Percentiles rank a stretch among this genome's conserved stretches.
These are phyloP conservation scores for Cyaniris semiargus DNA, from an alignment of 2,888 invertebrate species.

Conservation along the genomic window DNA sequence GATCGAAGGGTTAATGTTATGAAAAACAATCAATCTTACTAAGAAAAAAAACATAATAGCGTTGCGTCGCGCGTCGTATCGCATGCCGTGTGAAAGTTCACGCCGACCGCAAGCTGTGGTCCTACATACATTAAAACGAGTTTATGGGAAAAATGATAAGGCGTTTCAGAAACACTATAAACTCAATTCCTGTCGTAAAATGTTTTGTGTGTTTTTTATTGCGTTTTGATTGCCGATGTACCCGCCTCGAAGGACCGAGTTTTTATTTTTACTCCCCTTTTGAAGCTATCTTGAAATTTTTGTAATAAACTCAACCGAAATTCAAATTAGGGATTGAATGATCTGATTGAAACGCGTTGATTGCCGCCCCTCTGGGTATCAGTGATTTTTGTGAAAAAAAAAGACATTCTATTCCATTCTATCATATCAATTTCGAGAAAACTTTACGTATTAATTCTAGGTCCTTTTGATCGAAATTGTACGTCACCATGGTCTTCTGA, in stretches of 20 bases:
- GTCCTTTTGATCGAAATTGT: too few species aligned
- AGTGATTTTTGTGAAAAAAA: not conserved
- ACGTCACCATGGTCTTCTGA: too few species aligned
- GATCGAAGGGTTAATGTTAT: too few species aligned
- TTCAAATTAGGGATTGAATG: slow-evolving; percentile 19
- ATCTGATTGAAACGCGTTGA: not conserved
- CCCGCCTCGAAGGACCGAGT: slow-evolving; percentile 30
- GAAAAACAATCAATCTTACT: too few species aligned
- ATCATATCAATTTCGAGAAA: not conserved
- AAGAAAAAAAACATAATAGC: not conserved
- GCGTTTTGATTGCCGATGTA: slow-evolving; percentile 40
- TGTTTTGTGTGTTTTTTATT: slow-evolving; percentile 43
- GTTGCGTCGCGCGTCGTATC: not conserved
- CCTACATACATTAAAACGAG: slow-evolving; percentile 53
- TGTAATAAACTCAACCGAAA: not conserved
- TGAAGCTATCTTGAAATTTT: slow-evolving; percentile 27
- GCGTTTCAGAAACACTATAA: slow-evolving; percentile 63
- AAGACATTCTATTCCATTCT: too few species aligned
- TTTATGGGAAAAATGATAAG: slow-evolving; percentile 70
- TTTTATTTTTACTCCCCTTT: slow-evolving; percentile 28
- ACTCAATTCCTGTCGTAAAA: slow-evolving; percentile 51
- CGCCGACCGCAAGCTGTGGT: slow-evolving; percentile 32
- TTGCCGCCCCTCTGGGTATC: not conserved
- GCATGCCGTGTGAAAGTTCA: slow-evolving; percentile 9
- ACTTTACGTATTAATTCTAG: not conserved